phyloP scores from a whole-genome alignment of 2,888 invertebrate species.

The Lapara coniferarum region DNA sequence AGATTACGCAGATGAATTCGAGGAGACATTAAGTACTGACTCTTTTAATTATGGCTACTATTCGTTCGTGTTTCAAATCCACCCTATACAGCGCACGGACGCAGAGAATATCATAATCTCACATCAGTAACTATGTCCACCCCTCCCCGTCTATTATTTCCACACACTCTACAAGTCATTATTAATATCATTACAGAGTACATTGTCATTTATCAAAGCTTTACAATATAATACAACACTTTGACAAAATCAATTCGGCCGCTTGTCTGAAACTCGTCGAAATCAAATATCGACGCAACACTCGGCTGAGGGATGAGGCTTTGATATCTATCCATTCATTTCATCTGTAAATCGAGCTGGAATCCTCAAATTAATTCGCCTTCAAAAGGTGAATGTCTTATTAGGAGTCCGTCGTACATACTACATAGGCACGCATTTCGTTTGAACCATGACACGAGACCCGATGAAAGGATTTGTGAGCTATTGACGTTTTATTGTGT shows the following conservation, averaged over 20 bases:
- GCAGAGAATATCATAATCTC: too few species aligned
- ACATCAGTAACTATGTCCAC: too few species aligned
- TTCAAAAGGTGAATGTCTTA: conserved; percentile 53
- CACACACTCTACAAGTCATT: conserved; percentile 10
- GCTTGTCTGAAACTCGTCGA: conserved; percentile 41
- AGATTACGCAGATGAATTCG: too few species aligned
- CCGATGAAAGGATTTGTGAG: conserved; percentile 36
- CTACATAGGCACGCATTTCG: conserved; percentile 34
- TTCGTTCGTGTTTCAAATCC: too few species aligned
- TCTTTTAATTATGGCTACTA: too few species aligned
- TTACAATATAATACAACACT: conserved; percentile 41
- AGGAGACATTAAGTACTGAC: too few species aligned
- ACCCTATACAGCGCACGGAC: too few species aligned
- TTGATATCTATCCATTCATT: conserved; percentile 56
- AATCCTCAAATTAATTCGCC: conserved; percentile 55
- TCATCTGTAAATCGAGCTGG: conserved; percentile 55
- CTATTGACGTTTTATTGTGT: conserved; percentile 29
- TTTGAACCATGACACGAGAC: conserved; percentile 36
- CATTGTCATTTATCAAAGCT: conserved; percentile 35
- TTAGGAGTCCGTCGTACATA: conserved; percentile 32
- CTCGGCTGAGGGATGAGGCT: conserved; percentile 45
- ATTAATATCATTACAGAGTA: conserved; percentile 44
- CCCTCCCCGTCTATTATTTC: too few species aligned
- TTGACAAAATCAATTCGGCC: conserved; percentile 47
- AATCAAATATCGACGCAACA: conserved; percentile 55